Percentiles rank a stretch among this genome's conserved stretches.
phyloP scores from a whole-genome alignment of 1,140 invertebrate species.

The Eubasilissa regina region DNA sequence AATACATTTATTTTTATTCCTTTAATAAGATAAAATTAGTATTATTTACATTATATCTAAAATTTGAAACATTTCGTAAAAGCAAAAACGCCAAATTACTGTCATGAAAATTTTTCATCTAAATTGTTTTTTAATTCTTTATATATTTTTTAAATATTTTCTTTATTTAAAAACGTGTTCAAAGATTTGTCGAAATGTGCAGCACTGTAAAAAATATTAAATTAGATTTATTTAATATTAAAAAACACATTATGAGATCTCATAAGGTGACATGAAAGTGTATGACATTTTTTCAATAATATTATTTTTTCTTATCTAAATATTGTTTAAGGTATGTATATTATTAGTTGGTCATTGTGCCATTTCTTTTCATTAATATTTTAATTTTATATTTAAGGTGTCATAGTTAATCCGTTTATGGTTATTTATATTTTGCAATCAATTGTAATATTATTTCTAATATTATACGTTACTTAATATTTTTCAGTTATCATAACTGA shows the following conservation, averaged over 20 bases:
- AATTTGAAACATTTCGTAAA: neutral
- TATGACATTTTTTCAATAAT: neutral
- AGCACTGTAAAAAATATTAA: conserved; percentile 2
- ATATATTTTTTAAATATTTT: conserved; percentile 2
- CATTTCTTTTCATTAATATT: neutral
- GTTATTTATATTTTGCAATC: no score
- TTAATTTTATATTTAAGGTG: neutral
- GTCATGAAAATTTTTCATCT: neutral
- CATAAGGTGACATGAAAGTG: neutral
- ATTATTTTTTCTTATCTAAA: neutral
- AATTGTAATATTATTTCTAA: no score
- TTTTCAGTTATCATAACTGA: no score
- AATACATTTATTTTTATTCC: neutral
- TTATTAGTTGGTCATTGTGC: conserved; percentile 9
- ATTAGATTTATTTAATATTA: neutral
- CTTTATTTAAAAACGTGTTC: neutral
- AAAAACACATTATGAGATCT: conserved; percentile 6
- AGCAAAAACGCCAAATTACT: conserved; percentile 16
- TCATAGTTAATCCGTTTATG: no score
- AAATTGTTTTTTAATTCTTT: neutral
- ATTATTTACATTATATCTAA: neutral
- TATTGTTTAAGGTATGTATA: neutral
- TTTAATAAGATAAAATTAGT: neutral
- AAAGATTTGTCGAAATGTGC: neutral
- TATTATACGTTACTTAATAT: no score